Evolutionary conservation across 2,113 vertebrate genomes (phyloP), one percentile per base, ranked within the genome.

Genomic region (Chamaea fasciata): DNA sequence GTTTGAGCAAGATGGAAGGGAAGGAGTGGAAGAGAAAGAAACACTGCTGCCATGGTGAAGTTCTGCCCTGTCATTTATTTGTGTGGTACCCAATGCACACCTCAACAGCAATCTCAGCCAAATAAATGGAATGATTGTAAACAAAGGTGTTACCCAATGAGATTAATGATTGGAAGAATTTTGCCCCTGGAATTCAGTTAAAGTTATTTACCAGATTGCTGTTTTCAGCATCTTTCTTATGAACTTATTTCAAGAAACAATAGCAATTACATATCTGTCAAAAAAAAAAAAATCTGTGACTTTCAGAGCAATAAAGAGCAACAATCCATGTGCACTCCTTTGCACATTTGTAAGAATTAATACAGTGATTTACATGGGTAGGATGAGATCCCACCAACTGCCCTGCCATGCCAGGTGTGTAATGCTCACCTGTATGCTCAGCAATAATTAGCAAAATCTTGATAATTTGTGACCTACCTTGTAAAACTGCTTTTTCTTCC

Each of bases 201-300:
- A 90, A 94, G 56, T 94, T 96, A 81, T 97, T 96, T 96, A 93
- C 56, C 60, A 93, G 44, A 93, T 83, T 93, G 90, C 69, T 92
- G 31, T 89, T 96, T 93, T 94, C 88, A 84, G 64, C 56, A 75
- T 84, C 92, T 90, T 94, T 88, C 85, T 95, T 96, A 87, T 82
- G 37, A 94, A 87, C 49, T 64, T 84, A 90, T 95, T 96, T 95
- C 73, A 84, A 80, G n/a, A 94, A 95, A 84, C 41, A 83, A 83
- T 74, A 92, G n/a, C 90, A 96, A 90, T 96, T 96, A 89, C 26
- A 1, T 56, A 57, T 75, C 94, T 81, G 49, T 75, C 92, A 68
- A 68, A 92, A 44, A 44, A 42, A 14, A 42, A 42, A 42, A 42
- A 42, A 42, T 6, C 42, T 49, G 47, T 83, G 88, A 78, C 80